Conservation (phyloP, 1,140 invertebrate genomes). For the Aphelinus atriplicis region DNA sequence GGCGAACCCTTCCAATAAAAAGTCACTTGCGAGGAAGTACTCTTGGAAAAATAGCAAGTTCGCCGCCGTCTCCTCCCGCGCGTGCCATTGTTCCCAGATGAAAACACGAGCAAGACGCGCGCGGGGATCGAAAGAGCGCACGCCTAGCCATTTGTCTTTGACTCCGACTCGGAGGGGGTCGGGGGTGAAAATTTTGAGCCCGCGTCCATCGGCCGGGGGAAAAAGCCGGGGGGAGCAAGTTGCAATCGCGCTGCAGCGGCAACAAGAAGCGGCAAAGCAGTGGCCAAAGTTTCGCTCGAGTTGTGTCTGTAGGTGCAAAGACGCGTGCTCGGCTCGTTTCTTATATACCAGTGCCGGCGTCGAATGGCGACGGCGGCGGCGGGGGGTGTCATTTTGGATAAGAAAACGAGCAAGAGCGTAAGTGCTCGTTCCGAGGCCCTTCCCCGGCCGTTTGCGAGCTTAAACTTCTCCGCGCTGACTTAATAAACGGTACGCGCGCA, state of each 20-base stretch:
- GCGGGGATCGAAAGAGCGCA: too few relatives aligned
- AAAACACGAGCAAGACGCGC: too few relatives aligned
- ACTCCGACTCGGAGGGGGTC: background rate
- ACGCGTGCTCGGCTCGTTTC: background rate
- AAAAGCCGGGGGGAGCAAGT: too few relatives aligned
- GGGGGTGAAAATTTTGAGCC: slow-evolving; percentile 13
- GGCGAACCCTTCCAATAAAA: background rate
- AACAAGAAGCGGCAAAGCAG: background rate
- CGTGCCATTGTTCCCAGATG: too few relatives aligned
- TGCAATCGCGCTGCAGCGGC: too few relatives aligned
- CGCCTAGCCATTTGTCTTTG: too few relatives aligned
- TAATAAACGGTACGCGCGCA: slow-evolving; percentile 43
- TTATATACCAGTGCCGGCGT: background rate
- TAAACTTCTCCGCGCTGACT: slow-evolving; percentile 40
- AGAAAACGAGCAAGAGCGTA: slow-evolving; percentile 50
- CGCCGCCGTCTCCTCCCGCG: too few relatives aligned
- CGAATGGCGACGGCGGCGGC: background rate
- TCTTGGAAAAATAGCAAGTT: too few relatives aligned
- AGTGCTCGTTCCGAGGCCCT: slow-evolving; percentile 29
- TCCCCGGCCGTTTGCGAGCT: slow-evolving; percentile 29
- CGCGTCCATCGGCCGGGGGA: background rate
- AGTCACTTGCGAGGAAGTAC: too few relatives aligned
- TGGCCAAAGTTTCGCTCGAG: slow-evolving; percentile 7
- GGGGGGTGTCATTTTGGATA: slow-evolving; percentile 42
- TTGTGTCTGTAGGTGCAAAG: slow-evolving; percentile 2